Conservation (phyloP, 92 coral and sea anemone species). For the Diadumene lineata region DNA sequence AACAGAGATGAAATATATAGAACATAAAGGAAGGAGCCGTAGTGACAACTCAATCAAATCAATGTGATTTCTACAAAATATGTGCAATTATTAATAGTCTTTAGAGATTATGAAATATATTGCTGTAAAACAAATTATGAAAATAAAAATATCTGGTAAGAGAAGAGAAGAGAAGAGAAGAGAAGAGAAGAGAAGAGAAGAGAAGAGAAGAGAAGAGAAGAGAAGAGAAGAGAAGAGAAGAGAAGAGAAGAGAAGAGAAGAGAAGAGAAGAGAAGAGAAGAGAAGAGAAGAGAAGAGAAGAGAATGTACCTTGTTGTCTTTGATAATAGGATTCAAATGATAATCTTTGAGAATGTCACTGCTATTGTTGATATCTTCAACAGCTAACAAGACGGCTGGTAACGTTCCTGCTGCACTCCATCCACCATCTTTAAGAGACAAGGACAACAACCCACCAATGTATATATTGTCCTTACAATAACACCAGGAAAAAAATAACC, state of each 20-base stretch:
- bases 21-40: no score
- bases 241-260: not conserved
- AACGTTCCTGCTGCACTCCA: conserved; percentile 27
- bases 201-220: not conserved
- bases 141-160: not conserved
- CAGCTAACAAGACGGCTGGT: conserved; percentile 7
- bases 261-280: not conserved
- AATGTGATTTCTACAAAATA: no score
- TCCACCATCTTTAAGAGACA: conserved; percentile 11
- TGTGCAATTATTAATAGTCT: no score
- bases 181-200: not conserved
- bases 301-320: conserved; percentile 12
- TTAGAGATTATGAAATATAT: no score
- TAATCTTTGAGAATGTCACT: conserved; percentile 2
- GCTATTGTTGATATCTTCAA: conserved; percentile 17
- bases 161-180: not conserved
- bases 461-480: not conserved
- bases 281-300: not conserved
- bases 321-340: conserved; percentile 1
- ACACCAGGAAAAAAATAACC: not conserved
- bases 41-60: no score
- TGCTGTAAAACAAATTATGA: not conserved
- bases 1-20: no score
- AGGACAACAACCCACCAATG: conserved; percentile 25
- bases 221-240: not conserved